Evolutionary conservation across 1,140 invertebrate genomes (phyloP).

Genomic region (Diorhabda sublineata): DNA sequence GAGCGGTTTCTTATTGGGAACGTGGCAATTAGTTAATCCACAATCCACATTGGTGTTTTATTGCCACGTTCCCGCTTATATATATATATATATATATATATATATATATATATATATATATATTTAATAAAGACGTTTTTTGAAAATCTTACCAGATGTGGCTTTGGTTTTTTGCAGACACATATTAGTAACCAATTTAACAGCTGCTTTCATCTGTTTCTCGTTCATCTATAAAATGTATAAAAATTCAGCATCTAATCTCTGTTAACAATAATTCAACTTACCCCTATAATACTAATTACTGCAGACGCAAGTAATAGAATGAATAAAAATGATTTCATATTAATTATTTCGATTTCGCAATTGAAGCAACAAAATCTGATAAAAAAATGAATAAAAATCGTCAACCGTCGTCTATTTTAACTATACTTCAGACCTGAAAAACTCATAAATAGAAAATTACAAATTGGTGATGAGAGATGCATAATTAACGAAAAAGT

Average conservation of each 20-base stretch:
- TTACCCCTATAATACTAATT: not conserved
- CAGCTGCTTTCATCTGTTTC: constrained; percentile 41
- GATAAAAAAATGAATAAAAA: not conserved
- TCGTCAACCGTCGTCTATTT: not conserved
- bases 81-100: too few species aligned
- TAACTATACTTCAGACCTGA: not conserved
- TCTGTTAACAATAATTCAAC: not conserved
- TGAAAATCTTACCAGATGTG: constrained; percentile 15
- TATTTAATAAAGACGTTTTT: too few species aligned
- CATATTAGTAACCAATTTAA: constrained; percentile 40
- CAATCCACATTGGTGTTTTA: too few species aligned
- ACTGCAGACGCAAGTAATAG: not conserved
- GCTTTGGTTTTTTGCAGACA: constrained; percentile 44
- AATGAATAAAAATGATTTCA: not conserved
- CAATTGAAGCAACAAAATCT: not conserved
- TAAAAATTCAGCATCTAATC: too few species aligned
- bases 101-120: too few species aligned
- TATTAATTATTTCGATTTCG: not conserved
- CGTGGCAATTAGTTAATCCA: too few species aligned
- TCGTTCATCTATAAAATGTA: constrained; percentile 37
- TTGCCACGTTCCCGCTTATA: too few species aligned
- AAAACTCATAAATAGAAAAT: not conserved
- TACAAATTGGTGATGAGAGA: not conserved
- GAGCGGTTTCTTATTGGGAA: too few species aligned
- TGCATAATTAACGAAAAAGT: not conserved